phyloP scores from a whole-genome alignment of 2,888 invertebrate species.

The Dynastes grantii region DNA sequence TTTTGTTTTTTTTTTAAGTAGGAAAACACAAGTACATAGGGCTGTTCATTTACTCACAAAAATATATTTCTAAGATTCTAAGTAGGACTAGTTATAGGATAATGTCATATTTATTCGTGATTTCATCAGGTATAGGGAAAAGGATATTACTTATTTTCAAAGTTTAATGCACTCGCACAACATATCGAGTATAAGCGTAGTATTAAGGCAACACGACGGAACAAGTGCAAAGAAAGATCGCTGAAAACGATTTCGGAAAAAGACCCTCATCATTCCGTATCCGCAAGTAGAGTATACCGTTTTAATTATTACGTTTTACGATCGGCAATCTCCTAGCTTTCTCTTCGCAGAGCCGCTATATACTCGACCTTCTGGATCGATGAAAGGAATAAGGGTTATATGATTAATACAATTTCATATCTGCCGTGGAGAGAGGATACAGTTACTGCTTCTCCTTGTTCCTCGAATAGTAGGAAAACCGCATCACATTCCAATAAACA shows the following conservation, averaged over 20 bases:
- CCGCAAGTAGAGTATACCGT: conserved; percentile 1
- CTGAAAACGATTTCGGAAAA: conserved; percentile 10
- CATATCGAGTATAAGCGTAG: too few relatives aligned
- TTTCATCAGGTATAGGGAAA: too few relatives aligned
- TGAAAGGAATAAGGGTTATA: background rate
- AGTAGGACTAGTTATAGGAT: too few relatives aligned
- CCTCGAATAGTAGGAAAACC: background rate
- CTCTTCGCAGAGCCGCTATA: background rate
- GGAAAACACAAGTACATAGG: too few relatives aligned
- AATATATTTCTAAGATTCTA: too few relatives aligned
- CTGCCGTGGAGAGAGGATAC: background rate
- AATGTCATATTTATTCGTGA: too few relatives aligned
- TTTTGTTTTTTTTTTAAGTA: too few relatives aligned
- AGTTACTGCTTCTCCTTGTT: background rate
- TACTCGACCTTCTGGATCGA: background rate
- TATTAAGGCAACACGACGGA: too few relatives aligned
- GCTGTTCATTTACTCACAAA: too few relatives aligned
- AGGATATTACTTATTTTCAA: too few relatives aligned
- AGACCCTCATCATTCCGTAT: background rate
- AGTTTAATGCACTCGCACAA: too few relatives aligned
- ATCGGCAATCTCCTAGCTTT: background rate
- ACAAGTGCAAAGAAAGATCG: background rate
- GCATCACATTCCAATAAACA: conserved; percentile 2
- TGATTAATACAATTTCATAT: too few relatives aligned
- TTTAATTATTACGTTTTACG: conserved; percentile 7